Base-by-base conservation (phyloP, 1,140 invertebrate species). In the Bombus waltoni region DNA sequence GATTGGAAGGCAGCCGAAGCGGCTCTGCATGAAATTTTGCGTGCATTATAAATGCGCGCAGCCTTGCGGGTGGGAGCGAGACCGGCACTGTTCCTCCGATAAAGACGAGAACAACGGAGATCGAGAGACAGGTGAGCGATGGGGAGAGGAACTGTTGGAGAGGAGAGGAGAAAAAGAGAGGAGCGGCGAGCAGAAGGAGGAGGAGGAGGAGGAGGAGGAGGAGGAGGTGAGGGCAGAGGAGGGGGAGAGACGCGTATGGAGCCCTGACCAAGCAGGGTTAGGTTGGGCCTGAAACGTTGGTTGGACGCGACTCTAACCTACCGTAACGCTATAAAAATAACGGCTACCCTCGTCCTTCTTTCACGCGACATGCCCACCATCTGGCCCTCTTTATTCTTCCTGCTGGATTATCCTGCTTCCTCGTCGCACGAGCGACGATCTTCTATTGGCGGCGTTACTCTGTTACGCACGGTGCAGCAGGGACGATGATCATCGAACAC, bases 251-350 rank as follows among this genome's bases (percentile, higher is more conserved):
- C 74, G 87, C 74, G 89, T 85, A 90, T 77, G 87, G 89, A 89
- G 82, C 83, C 87, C 84, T 87, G 87, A 88, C 89, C 85, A 90
- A 71, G 86, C 85, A 87, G 83, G 84, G 89, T 89, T 90, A 91
- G 90, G 89, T 92, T 92, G 90, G 90, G 86, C 89, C 85, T 87
- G 83, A 83, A 90, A 90, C 92, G 90, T 90, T 92, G 93, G 92
- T 93, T 89, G 92, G 89, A 90, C 91, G 91, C 86, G 76, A 90
- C 89, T 94, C 91, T 94, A 94, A 94, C 93, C 94, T 94, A 94
- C 88, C 94, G 92, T 94, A 93, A 94, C 93, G 89, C 93, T 94
- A 94, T 94, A 94, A 94, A 94, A 94, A 95, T 94, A 94, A 95
- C 93, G 90, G 90, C 85, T 87, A 84, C 42, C 82, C 86, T 85